Evolutionary conservation across 2,888 invertebrate species (phyloP).

Genomic region (Notodonta dromedarius): DNA sequence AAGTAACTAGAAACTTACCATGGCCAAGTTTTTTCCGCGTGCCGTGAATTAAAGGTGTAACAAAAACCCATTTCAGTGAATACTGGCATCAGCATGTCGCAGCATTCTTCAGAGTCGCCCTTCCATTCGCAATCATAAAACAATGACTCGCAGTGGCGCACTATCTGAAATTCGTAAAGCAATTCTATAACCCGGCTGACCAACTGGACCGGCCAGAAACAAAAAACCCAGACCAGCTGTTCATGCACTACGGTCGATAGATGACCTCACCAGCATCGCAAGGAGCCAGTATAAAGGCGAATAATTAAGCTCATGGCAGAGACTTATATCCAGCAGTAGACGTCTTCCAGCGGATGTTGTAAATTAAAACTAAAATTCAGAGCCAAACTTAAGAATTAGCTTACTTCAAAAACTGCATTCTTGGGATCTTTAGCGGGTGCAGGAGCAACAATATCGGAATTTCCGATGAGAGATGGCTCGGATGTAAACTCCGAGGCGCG

Average conservation of each 20-base stretch:
- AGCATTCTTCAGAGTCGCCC: conserved; percentile 86
- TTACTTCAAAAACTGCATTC: conserved; percentile 69
- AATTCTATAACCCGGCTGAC: too few species aligned
- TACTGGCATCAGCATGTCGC: conserved; percentile 86
- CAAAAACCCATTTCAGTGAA: conserved; percentile 91
- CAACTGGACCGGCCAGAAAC: too few species aligned
- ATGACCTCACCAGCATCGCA: too few species aligned
- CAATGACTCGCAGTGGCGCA: conserved; percentile 85
- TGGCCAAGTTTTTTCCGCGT: conserved; percentile 82
- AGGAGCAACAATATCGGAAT: conserved; percentile 35
- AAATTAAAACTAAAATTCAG: too few species aligned
- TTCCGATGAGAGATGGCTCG: conserved; percentile 55
- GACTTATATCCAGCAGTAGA: too few species aligned
- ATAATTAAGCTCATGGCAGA: too few species aligned
- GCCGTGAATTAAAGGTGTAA: conserved; percentile 88
- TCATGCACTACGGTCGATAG: too few species aligned
- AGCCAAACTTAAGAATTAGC: conserved; percentile 10
- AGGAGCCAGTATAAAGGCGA: too few species aligned
- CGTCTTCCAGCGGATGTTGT: too few species aligned
- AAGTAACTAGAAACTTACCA: conserved; percentile 61
- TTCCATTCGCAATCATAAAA: conserved; percentile 87
- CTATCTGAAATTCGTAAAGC: conserved; percentile 68
- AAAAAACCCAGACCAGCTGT: too few species aligned
- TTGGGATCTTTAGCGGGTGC: conserved; percentile 57
- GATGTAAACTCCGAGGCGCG: conserved; percentile 52